phyloP scores from a whole-genome alignment of 2,797 vertebrate genomes.

The Forpus xanthops region DNA sequence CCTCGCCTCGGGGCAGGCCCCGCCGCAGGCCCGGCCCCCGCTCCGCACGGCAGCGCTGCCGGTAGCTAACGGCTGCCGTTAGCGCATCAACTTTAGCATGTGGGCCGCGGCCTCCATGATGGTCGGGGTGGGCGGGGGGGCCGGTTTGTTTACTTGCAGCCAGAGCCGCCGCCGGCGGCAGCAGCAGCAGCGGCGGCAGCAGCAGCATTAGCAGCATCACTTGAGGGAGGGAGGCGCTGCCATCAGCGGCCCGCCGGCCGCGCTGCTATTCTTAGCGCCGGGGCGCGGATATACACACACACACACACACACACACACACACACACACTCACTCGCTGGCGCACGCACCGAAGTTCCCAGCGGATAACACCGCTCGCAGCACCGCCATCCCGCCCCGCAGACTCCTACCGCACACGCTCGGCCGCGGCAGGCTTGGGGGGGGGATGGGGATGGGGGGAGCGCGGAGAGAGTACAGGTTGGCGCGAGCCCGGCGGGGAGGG shows the following conservation, averaged over 20 bases:
- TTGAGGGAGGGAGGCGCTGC: constrained; percentile 33
- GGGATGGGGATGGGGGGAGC: no score
- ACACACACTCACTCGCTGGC: neutral
- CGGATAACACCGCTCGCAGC: neutral
- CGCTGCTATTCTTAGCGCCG: constrained; percentile 59
- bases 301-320: neutral
- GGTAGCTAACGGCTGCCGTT: neutral
- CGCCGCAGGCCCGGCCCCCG: neutral
- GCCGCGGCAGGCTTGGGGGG: no score
- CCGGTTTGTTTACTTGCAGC: constrained; percentile 76
- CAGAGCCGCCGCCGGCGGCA: neutral
- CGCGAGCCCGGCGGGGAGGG: neutral
- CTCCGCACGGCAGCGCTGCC: neutral
- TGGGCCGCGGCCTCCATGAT: constrained; percentile 48
- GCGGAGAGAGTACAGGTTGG: no score
- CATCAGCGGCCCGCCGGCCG: constrained; percentile 56
- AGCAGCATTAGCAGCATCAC: constrained; percentile 50
- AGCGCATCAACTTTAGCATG: neutral
- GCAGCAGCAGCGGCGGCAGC: neutral
- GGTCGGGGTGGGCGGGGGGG: constrained; percentile 58
- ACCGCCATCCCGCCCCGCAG: neutral
- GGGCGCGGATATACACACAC: neutral
- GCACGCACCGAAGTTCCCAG: constrained; percentile 35
- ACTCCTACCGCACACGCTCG: no score
- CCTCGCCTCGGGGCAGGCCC: neutral